phyloP scores from a whole-genome alignment of 2,888 invertebrate genomes.

The Tipula unca region DNA sequence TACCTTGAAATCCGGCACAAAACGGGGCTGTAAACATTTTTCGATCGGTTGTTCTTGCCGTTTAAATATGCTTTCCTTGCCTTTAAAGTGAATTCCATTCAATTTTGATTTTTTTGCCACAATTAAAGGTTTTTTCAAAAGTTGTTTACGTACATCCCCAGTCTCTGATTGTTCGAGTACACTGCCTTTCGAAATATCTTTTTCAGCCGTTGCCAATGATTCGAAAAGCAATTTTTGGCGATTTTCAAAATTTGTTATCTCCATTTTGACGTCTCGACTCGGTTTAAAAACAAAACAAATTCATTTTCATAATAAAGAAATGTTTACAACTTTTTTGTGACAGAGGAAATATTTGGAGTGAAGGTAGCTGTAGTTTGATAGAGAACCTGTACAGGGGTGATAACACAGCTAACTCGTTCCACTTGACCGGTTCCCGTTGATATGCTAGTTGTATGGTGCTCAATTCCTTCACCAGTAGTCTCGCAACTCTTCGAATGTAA shows the following conservation, averaged over 20 bases:
- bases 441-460: too few relatives aligned
- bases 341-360: not conserved
- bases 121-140: not conserved
- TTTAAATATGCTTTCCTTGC: conserved; percentile 70
- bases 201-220: not conserved
- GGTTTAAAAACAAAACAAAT: not conserved
- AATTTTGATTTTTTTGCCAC: not conserved
- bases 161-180: not conserved
- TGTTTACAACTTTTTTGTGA: not conserved
- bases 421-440: too few relatives aligned
- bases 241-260: not conserved
- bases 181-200: conserved; percentile 14
- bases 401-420: too few relatives aligned
- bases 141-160: not conserved
- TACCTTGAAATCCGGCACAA: conserved; percentile 44
- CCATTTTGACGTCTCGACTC: not conserved
- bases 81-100: conserved; percentile 30
- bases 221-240: conserved; percentile 18
- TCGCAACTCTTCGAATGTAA: too few relatives aligned
- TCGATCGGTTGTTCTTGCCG: conserved; percentile 57
- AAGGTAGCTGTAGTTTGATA: too few relatives aligned
- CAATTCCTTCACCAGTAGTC: too few relatives aligned
- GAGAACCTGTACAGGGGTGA: too few relatives aligned
- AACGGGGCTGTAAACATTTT: conserved; percentile 47
- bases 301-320: not conserved